Base-by-base conservation (phyloP, 2,888 invertebrate species). In the Dryobota labecula region DNA sequence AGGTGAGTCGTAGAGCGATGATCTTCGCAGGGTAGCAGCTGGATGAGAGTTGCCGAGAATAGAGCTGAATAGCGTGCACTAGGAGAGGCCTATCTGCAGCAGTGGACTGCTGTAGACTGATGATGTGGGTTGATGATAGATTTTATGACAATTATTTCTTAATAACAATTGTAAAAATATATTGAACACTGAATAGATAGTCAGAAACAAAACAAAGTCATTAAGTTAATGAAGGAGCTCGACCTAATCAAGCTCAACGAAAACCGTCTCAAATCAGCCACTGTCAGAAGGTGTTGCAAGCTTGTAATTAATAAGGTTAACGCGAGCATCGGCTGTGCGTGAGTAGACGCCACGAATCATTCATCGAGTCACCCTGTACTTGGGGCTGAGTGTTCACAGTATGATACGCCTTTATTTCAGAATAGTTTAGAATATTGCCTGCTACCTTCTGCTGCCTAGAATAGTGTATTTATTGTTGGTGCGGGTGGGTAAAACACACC, bases 291-390 rank as follows among this genome's bases (percentile, higher is more conserved):
- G 80, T 80, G 82, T 73, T 82, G 76, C 74, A 65, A 70, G 75
- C 36, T 36, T 36, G 36, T 84, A 84, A 84, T 84, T 84, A 84
- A 84, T 80, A 77, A 77, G 85, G 72, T 70, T 84, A 84, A 69
- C 68, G 70, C 73, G 66, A 66, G 54, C 74, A 60, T 77, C 73
- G 67, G 65, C 70, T 78, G 80, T 69, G 73, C 76, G 80, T 75
- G 83, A 84, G 63, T 60, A 72, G 57, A 54, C 63, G 78, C 51
- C 75, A 54, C 67, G 73, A 72, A 81, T 77, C 83, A 71, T 70
- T 82, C 76, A 84, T 69, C 80, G 73, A 83, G 75, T 80, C 83
- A 77, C 76, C 62, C 41, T 45, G 67, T 71, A 53, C 69, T 64
- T 30, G 49, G 15, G 54, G 18, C 9, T 18, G 11, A 0, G 0